Base-by-base conservation (phyloP, 2,113 vertebrate genomes). In the Prionailurus bengalensis region DNA sequence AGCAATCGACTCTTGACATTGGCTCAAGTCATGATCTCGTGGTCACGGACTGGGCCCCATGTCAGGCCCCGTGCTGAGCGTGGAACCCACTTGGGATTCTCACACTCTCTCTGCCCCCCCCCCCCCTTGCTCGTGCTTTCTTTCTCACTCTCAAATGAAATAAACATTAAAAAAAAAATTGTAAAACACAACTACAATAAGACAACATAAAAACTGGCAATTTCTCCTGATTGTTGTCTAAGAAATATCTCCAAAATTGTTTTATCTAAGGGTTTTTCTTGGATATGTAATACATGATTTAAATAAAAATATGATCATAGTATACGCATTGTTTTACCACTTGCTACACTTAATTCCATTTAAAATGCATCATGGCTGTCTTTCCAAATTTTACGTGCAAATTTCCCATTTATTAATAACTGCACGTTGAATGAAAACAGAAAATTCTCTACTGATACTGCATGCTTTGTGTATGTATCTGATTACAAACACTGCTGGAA, bases 161-260 rank as follows among this genome's bases (percentile, higher is more conserved):
- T 61, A 61, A 61, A 21, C 58, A 23, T 58, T 61, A 8, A 23
- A 61, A 61, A 36, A 61, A 61, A 23, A 61, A 61, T 61, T 71
- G 3, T 79, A 51, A 94, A 95, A 83, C 9, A 87, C 14, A 83
- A 42, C 14, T 51, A 73, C 65, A 51, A 78, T 23, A 66, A 83
- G 76, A 53, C 48, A 80, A 89, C 17, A 13, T 76, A 96, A 79
- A 95, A 79, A 94, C 0, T 33, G 45, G 74, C 63, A 61, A 51
- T 79, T 13, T 86, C 19, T 66, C 23, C 13, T 9, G 15, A 70
- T 16, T 65, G 33, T 91, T 91, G 31, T 25, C n/a, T 31, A 78
- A 90, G n/a, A 92, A 89, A 25, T 55, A 89, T 65, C 51, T 85
- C 36, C 84, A 89, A 78, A 95, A 45, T 25, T 58, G 16, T 84